Evolutionary conservation across 1,140 invertebrate species (phyloP).

Genomic region (Drosophila hydei): DNA sequence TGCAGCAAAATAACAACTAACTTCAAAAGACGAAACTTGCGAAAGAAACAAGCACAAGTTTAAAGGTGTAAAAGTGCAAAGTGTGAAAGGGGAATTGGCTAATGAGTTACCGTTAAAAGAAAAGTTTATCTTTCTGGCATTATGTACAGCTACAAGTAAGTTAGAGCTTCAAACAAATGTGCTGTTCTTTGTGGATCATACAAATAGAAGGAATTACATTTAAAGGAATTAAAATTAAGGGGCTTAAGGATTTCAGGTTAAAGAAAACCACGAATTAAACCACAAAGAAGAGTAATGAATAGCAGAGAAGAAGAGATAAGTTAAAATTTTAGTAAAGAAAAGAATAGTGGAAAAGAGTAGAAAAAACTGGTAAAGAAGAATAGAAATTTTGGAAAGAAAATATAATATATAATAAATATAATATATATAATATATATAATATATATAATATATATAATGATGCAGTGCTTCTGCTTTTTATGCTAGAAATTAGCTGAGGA

Average conservation of each 20-base stretch:
- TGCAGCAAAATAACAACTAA: slow-evolving; percentile 55
- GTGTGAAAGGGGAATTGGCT: slow-evolving; percentile 25
- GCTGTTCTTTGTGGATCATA: not conserved
- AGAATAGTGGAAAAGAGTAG: too few relatives aligned
- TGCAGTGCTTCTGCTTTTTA: too few relatives aligned
- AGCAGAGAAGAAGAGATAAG: not conserved
- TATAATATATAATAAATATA: not conserved
- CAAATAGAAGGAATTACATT: not conserved
- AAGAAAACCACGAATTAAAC: not conserved
- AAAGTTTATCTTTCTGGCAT: slow-evolving; percentile 13
- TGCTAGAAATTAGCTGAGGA: too few relatives aligned
- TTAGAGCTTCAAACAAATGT: not conserved
- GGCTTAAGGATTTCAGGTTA: not conserved
- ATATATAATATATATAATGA: too few relatives aligned
- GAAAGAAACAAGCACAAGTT: slow-evolving; percentile 23
- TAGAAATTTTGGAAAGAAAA: too few relatives aligned
- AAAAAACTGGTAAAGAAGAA: too few relatives aligned
- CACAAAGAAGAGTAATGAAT: not conserved
- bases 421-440: not conserved
- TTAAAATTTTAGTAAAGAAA: too few relatives aligned
- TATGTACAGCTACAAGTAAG: not conserved
- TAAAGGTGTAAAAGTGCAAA: slow-evolving; percentile 16
- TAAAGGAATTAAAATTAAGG: not conserved
- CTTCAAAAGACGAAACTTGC: slow-evolving; percentile 51
- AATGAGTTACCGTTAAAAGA: slow-evolving; percentile 41